Evolutionary conservation across 2,797 vertebrate genomes (phyloP).

Genomic region (Hapalemur alaotrensis): DNA sequence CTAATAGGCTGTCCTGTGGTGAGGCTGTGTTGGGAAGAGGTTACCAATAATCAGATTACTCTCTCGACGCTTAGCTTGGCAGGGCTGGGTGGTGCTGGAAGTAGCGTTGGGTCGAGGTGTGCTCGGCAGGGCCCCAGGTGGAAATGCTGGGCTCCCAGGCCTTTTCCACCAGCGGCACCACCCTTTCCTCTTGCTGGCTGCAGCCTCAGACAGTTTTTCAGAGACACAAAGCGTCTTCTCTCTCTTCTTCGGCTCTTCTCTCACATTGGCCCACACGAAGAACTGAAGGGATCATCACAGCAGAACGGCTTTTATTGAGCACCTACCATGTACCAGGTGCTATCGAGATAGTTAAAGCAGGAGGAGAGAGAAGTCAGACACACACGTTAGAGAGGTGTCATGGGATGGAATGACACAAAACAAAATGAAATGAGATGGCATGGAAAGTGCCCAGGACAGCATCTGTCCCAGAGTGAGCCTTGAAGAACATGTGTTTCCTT

Average conservation of each 20-base stretch:
- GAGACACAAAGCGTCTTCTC: neutral
- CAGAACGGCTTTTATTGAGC: neutral
- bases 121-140: neutral
- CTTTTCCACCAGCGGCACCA: neutral
- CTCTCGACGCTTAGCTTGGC: neutral
- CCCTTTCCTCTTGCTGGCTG: neutral
- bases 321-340: neutral
- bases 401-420: neutral
- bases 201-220: neutral
- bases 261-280: neutral
- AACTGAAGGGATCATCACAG: neutral
- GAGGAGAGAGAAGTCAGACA: neutral
- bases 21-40: slow-evolving; percentile 47
- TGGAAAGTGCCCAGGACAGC: neutral
- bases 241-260: neutral
- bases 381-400: too few species aligned
- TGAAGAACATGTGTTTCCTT: neutral
- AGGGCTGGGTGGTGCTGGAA: neutral
- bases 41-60: slow-evolving; percentile 44
- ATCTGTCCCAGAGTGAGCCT: neutral
- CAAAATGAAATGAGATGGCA: neutral
- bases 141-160: neutral
- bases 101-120: neutral
- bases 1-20: slow-evolving; percentile 58
- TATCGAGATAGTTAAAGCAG: neutral